Percentiles rank a stretch among this genome's conserved stretches.
phyloP scores from a whole-genome alignment of 1,140 invertebrate genomes.

The Potamilus streckersoni region DNA sequence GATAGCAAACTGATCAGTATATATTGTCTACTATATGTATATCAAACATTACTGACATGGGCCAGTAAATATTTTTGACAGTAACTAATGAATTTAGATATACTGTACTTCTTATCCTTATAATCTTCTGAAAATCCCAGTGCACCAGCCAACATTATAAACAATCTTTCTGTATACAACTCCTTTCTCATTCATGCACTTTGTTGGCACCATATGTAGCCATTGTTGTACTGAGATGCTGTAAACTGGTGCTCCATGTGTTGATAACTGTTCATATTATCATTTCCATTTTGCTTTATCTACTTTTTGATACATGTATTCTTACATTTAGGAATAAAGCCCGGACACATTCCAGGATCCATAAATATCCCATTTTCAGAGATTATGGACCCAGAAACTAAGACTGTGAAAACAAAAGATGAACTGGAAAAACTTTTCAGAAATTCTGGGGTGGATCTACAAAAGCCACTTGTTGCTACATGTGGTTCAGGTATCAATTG shows the following conservation, averaged over 20 bases:
- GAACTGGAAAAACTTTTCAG: constrained; percentile 46
- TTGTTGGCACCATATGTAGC: neutral
- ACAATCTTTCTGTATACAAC: no score
- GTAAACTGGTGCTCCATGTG: neutral
- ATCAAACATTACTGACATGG: no score
- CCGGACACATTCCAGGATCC: constrained; percentile 55
- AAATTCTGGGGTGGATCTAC: constrained; percentile 44
- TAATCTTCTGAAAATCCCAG: no score
- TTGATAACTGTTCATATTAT: neutral
- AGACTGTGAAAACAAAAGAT: constrained; percentile 42
- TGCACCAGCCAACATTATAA: no score
- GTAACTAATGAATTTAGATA: no score
- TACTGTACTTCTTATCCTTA: no score
- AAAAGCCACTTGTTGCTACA: constrained; percentile 44
- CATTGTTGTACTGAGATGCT: neutral
- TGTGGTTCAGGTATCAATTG: constrained; percentile 60
- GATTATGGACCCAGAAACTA: constrained; percentile 41
- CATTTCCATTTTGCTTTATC: neutral
- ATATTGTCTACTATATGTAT: no score
- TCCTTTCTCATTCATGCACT: no score
- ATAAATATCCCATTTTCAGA: constrained; percentile 51
- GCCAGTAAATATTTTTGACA: no score
- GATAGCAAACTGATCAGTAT: no score
- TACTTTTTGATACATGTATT: neutral
- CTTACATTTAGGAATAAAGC: constrained; percentile 51